These are phyloP conservation scores for Apamea sordens DNA, from an alignment of 2,888 invertebrate species.

Conservation along the genomic window DNA sequence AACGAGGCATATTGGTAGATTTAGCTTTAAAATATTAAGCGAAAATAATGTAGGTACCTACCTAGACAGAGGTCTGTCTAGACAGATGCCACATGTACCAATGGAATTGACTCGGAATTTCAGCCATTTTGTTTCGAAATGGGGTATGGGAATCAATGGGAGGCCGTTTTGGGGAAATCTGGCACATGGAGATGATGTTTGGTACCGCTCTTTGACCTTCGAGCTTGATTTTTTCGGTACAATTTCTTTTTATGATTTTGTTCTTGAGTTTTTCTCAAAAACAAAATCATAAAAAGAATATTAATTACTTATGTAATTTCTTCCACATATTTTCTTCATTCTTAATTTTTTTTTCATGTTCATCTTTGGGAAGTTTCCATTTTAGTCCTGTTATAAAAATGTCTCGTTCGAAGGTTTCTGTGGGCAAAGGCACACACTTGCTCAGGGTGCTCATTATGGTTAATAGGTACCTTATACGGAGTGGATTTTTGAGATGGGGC, in stretches of 20 bases:
- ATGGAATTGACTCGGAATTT: slow-evolving; percentile 29
- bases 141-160: slow-evolving; percentile 17
- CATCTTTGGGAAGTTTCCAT: no score
- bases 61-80: no score
- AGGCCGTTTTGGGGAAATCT: slow-evolving; percentile 4
- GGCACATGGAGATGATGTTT: neutral
- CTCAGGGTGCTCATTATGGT: neutral
- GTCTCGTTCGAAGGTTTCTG: neutral
- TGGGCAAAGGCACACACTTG: neutral
- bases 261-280: neutral
- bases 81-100: slow-evolving; percentile 27
- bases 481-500: no score
- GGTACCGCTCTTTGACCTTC: neutral
- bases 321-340: no score
- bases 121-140: slow-evolving; percentile 29
- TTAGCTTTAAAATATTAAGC: slow-evolving; percentile 25
- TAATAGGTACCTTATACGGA: neutral
- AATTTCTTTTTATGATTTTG: neutral
- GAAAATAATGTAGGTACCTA: slow-evolving; percentile 31
- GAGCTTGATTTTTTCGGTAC: neutral
- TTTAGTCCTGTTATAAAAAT: neutral
- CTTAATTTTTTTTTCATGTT: no score
- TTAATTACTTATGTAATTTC: no score
- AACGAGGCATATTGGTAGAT: neutral
- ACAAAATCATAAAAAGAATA: no score